Conservation (phyloP, 37 sponge, comb jelly and placozoan genomes). For the Aphrocallistes beatrix region DNA sequence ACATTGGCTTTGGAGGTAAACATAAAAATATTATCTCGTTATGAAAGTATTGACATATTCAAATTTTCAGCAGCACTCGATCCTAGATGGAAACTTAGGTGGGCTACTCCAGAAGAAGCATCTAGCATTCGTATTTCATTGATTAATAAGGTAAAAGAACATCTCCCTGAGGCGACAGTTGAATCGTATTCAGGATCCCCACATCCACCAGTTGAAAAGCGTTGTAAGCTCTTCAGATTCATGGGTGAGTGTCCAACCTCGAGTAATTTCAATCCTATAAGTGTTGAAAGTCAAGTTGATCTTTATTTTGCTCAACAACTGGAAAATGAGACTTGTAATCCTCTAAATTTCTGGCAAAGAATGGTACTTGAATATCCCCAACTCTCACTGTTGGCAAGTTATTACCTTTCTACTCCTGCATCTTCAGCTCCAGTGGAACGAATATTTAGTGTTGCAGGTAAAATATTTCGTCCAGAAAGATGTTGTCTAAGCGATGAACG, state of each 20-base stretch:
- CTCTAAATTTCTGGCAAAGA: conserved; percentile 7
- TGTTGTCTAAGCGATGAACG: conserved; percentile 12
- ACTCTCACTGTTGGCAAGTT: background rate
- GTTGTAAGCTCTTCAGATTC: background rate
- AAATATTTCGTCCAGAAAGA: conserved; percentile 19
- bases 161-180: background rate
- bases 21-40: background rate
- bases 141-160: background rate
- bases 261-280: background rate
- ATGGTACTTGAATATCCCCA: conserved; percentile 1
- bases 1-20: background rate
- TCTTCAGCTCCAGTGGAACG: background rate
- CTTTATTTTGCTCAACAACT: background rate
- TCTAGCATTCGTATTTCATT: background rate
- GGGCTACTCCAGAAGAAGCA: background rate
- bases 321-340: conserved; percentile 13
- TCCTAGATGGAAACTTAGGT: conserved; percentile 23
- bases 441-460: conserved; percentile 19
- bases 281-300: background rate
- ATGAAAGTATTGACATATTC: conserved; percentile 13
- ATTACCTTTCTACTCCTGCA: conserved; percentile 1
- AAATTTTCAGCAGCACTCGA: conserved; percentile 16
- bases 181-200: background rate
- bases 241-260: background rate
- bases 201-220: background rate